Conservation (phyloP, 2,113 vertebrate genomes). For the Callipepla californica region DNA sequence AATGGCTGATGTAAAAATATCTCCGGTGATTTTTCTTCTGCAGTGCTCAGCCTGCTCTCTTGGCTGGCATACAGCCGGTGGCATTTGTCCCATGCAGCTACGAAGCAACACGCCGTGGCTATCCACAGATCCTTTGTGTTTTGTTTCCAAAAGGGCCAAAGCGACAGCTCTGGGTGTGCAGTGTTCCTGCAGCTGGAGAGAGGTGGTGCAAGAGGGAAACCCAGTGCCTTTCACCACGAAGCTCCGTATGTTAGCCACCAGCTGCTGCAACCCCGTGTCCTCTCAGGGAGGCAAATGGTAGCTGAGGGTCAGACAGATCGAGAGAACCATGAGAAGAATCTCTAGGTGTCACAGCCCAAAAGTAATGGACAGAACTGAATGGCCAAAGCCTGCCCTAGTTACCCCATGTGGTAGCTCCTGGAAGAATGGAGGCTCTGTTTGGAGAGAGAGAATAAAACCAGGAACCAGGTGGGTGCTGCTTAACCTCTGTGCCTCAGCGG, state of each 20-base stretch:
- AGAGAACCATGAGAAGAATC: background rate
- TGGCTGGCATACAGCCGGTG: background rate
- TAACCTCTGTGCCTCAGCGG: background rate
- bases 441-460: background rate
- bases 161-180: background rate
- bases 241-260: background rate
- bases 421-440: background rate
- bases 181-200: background rate
- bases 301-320: background rate
- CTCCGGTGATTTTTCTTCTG: background rate
- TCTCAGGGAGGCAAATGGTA: background rate
- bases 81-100: background rate
- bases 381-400: background rate
- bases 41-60: background rate
- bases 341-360: background rate
- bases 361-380: background rate
- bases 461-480: background rate
- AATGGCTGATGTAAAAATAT: conserved; percentile 38
- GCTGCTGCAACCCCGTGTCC: background rate
- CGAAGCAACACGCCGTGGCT: background rate
- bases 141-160: background rate
- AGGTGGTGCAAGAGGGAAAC: rapidly evolving
- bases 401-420: conserved; percentile 14
- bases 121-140: background rate
- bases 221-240: background rate